Conservation (phyloP, 2,113 vertebrate genomes). For the Spheniscus mendiculus region DNA sequence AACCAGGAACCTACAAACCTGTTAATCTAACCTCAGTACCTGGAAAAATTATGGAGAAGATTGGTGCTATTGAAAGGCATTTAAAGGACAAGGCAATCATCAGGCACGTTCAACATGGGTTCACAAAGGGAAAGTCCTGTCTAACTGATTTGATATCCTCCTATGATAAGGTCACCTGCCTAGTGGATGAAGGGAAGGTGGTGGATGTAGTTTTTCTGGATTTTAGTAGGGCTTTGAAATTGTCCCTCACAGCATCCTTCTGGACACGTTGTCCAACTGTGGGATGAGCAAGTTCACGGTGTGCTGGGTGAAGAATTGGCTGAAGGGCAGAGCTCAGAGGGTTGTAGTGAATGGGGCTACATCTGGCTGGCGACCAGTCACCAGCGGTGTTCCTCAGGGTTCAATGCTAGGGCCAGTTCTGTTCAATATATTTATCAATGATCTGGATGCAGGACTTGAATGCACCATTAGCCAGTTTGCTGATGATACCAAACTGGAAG, state of each 20-base stretch:
- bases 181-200: not conserved
- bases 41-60: not conserved
- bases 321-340: not conserved
- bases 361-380: rapidly evolving
- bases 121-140: not conserved
- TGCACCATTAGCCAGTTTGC: not conserved
- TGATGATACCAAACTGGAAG: not conserved
- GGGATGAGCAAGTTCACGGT: not conserved
- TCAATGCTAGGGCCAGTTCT: not conserved
- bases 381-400: not conserved
- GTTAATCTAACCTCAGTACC: not conserved
- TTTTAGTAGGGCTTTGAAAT: not conserved
- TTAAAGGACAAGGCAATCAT: not conserved
- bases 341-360: not conserved
- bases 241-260: not conserved
- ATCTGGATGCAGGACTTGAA: not conserved
- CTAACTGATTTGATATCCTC: not conserved
- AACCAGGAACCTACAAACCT: not conserved
- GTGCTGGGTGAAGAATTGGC: not conserved
- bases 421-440: not conserved
- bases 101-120: not conserved
- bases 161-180: not conserved
- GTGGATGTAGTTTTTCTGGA: not conserved
- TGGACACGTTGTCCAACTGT: not conserved
- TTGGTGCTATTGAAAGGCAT: not conserved